Evolutionary conservation across 2,113 vertebrate genomes (phyloP).

Genomic region (Rhinopomastus cyanomelas): DNA sequence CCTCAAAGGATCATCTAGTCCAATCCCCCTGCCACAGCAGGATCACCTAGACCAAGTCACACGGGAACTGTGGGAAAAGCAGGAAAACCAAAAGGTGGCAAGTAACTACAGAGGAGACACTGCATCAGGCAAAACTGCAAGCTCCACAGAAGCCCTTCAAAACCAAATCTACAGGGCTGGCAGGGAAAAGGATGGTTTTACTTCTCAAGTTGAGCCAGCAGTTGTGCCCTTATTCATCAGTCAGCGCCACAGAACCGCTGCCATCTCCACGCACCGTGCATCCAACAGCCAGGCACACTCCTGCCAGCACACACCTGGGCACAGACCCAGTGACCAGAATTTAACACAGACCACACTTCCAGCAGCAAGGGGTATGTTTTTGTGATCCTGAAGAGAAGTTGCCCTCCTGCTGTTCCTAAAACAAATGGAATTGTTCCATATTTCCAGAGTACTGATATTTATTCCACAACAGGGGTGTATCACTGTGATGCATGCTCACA

Average conservation of each 20-base stretch:
- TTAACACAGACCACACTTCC: constrained; percentile 11
- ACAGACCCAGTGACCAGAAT: background rate
- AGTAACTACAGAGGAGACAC: background rate
- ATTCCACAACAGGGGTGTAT: background rate
- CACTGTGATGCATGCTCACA: constrained; percentile 29
- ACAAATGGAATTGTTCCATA: background rate
- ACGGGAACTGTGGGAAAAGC: background rate
- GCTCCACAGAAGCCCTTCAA: background rate
- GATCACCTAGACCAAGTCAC: too few species aligned
- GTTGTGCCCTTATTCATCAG: background rate
- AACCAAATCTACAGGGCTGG: background rate
- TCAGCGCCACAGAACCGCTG: background rate
- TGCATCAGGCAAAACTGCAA: rapidly evolving
- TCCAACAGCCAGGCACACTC: background rate
- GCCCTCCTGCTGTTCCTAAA: background rate
- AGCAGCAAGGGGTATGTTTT: background rate
- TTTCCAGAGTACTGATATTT: constrained; percentile 1
- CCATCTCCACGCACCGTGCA: background rate
- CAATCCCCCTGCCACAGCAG: too few species aligned
- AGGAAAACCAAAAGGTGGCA: background rate
- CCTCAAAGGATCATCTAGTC: too few species aligned
- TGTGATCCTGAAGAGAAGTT: background rate
- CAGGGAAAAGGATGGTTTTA: background rate
- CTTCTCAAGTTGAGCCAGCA: background rate
- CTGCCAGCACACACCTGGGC: background rate